phyloP scores from a whole-genome alignment of 2,888 invertebrate genomes.

The Rhagium mordax region DNA sequence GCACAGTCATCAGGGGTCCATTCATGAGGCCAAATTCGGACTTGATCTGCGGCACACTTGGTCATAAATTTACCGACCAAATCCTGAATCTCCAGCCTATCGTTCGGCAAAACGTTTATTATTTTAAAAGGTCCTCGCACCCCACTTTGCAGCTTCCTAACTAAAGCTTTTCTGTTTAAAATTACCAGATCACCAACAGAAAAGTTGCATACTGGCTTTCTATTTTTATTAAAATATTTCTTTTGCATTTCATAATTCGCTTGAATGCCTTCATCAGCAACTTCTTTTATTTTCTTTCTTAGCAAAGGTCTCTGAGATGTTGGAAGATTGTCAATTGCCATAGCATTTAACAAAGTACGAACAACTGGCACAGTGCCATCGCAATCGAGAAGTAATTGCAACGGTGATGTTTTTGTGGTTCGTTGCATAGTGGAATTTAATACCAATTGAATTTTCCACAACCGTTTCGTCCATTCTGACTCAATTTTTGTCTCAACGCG shows the following conservation, averaged over 20 bases:
- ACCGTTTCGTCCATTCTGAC: conserved; percentile 25
- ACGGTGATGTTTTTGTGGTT: conserved; percentile 4
- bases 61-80: neutral
- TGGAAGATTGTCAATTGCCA: neutral
- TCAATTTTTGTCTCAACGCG: conserved; percentile 4
- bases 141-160: conserved; percentile 4
- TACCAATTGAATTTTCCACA: conserved; percentile 27
- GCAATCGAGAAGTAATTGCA: neutral
- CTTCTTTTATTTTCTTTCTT: too few species aligned
- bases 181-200: too few species aligned
- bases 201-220: neutral
- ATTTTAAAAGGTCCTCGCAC: conserved; percentile 9
- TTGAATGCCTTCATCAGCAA: neutral
- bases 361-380: too few species aligned
- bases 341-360: neutral
- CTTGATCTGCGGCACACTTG: too few species aligned
- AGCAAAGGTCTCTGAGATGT: too few species aligned
- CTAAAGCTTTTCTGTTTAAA: neutral
- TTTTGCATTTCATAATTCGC: neutral
- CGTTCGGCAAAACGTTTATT: neutral
- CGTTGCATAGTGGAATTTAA: conserved; percentile 17
- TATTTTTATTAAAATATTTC: neutral
- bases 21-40: conserved; percentile 1
- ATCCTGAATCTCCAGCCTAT: neutral
- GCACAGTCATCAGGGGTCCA: conserved; percentile 14